phyloP scores from a whole-genome alignment of 2,888 invertebrate genomes.

The Sarcophaga subvicina region DNA sequence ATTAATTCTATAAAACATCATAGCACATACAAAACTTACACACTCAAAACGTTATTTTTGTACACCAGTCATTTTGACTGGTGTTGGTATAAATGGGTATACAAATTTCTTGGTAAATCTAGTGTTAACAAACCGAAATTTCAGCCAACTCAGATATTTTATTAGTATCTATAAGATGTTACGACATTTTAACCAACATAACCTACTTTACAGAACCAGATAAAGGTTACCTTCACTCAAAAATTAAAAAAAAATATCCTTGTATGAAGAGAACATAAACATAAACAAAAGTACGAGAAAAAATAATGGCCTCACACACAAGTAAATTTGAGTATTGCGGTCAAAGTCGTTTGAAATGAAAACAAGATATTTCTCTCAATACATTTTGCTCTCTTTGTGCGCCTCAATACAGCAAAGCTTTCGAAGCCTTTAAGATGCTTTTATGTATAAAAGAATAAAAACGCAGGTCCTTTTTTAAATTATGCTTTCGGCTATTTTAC shows the following conservation, averaged over 20 bases:
- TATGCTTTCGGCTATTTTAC: too few species aligned
- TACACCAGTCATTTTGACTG: too few species aligned
- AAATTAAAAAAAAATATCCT: conserved; percentile 7
- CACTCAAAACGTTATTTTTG: too few species aligned
- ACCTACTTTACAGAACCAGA: conserved; percentile 56
- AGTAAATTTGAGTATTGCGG: conserved; percentile 56
- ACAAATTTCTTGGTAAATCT: too few species aligned
- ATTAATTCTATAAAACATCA: too few species aligned
- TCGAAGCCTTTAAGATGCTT: background rate
- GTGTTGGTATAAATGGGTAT: too few species aligned
- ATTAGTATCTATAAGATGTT: conserved; percentile 41
- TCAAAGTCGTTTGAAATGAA: conserved; percentile 63
- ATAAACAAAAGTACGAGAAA: background rate
- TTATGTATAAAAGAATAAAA: background rate
- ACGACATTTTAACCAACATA: conserved; percentile 21
- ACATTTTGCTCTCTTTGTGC: conserved; percentile 15
- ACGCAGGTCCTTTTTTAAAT: conserved; percentile 16
- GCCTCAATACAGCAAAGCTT: background rate
- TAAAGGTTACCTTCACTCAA: conserved; percentile 16
- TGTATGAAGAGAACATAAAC: conserved; percentile 6
- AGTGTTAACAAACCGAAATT: too few species aligned
- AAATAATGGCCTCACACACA: background rate
- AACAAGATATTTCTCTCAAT: conserved; percentile 30
- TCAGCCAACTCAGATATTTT: too few species aligned
- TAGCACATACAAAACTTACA: too few species aligned